Conservation (phyloP, 1,140 invertebrate species). For the Helicoverpa armigera region DNA sequence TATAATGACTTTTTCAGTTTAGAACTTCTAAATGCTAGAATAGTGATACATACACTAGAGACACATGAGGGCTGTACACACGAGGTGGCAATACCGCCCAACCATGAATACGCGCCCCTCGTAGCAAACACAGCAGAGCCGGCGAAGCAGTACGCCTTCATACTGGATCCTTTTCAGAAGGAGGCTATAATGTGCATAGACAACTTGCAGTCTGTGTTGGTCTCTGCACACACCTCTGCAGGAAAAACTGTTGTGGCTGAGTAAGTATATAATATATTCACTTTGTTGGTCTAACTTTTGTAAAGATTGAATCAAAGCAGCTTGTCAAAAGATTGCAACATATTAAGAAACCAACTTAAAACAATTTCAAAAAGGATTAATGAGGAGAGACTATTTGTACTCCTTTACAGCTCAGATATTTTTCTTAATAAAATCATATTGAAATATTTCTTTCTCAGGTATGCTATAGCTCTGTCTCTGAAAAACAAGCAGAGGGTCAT, state of each 20-base stretch:
- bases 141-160: conserved; percentile 97
- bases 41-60: conserved; percentile 95
- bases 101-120: conserved; percentile 93
- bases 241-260: conserved; percentile 99
- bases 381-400: too few species aligned
- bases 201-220: conserved; percentile 98
- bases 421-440: background rate
- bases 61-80: conserved; percentile 96
- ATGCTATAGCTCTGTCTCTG: conserved; percentile 91
- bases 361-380: too few species aligned
- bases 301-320: too few species aligned
- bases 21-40: conserved; percentile 89
- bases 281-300: conserved; percentile 7
- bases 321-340: too few species aligned
- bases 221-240: conserved; percentile 99
- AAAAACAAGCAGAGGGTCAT: conserved; percentile 95
- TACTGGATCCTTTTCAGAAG: conserved; percentile 99
- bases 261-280: conserved; percentile 95
- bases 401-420: background rate
- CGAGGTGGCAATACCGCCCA: conserved; percentile 96
- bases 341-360: too few species aligned
- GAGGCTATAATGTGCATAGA: conserved; percentile 99
- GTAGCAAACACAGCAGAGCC: conserved; percentile 89
- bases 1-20: conserved; percentile 82
- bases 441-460: conserved; percentile 83